Evolutionary conservation across 2,113 vertebrate species (phyloP).

Genomic region (Poeciliopsis turrubarensis): DNA sequence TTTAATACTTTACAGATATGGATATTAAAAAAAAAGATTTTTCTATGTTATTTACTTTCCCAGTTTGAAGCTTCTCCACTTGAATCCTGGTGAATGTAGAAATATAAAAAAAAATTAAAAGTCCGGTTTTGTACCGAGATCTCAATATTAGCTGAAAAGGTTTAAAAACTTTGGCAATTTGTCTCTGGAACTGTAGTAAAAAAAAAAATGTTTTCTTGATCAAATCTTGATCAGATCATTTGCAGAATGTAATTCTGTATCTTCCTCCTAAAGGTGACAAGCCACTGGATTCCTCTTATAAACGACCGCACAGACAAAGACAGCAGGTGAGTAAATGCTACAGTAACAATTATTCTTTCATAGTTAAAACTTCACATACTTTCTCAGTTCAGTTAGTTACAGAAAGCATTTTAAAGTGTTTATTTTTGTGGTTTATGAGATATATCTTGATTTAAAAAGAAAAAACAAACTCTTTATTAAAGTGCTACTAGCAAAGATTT

Average conservation of each 20-base stretch:
- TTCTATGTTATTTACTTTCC: no score
- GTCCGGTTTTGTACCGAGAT: no score
- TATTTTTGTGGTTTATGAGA: neutral
- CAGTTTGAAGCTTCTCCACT: no score
- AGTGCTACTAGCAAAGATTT: neutral
- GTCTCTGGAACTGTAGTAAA: no score
- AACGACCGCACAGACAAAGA: slow-evolving; percentile 98
- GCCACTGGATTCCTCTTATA: slow-evolving; percentile 98
- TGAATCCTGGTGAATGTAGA: no score
- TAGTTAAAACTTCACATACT: no score
- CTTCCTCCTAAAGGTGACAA: slow-evolving; percentile 86
- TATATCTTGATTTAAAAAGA: neutral
- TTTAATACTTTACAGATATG: no score
- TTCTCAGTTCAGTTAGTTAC: neutral
- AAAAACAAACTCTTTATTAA: neutral
- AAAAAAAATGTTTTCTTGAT: neutral
- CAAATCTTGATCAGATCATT: neutral
- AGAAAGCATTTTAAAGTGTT: neutral
- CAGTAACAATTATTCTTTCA: no score
- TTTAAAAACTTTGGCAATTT: no score
- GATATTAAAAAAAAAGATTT: no score
- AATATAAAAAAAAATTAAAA: no score
- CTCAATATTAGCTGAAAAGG: no score
- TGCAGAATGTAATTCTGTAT: slow-evolving; percentile 24
- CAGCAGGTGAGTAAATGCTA: slow-evolving; percentile 86